A percentile compares a stretch with the other conserved stretches of the same genome.
Evolutionary conservation across 2,113 vertebrate genomes (phyloP).

Genomic region (Sorex araneus): DNA sequence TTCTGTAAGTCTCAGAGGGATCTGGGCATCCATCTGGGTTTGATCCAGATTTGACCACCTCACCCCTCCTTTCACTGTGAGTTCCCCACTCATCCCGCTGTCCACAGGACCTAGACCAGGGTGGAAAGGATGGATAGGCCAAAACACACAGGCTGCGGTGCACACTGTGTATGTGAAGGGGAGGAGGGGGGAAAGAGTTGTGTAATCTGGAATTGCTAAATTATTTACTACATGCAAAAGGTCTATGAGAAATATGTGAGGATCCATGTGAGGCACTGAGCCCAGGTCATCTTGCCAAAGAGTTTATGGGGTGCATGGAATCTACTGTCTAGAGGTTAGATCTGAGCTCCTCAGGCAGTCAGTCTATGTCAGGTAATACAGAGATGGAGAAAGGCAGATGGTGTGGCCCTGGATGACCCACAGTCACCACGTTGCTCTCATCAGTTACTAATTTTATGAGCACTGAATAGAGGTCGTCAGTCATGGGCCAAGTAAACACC

Average conservation of each 20-base stretch:
- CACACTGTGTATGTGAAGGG: not conserved
- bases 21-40: not conserved
- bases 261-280: not conserved
- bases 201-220: not conserved
- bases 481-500: not conserved
- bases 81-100: not conserved
- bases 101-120: not conserved
- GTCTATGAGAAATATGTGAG: not conserved
- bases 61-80: not conserved
- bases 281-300: not conserved
- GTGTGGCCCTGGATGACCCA: not conserved
- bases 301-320: not conserved
- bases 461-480: not conserved
- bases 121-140: not conserved
- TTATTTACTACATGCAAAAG: not conserved
- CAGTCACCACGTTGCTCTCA: not conserved
- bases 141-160: not conserved
- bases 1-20: not conserved
- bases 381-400: not conserved
- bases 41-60: not conserved
- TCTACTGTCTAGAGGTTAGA: not conserved
- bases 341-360: not conserved
- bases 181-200: no score
- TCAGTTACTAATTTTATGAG: conserved; percentile 33
- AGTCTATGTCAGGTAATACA: not conserved